Conservation (phyloP, 2,888 invertebrate species). For the Xanthia togata region DNA sequence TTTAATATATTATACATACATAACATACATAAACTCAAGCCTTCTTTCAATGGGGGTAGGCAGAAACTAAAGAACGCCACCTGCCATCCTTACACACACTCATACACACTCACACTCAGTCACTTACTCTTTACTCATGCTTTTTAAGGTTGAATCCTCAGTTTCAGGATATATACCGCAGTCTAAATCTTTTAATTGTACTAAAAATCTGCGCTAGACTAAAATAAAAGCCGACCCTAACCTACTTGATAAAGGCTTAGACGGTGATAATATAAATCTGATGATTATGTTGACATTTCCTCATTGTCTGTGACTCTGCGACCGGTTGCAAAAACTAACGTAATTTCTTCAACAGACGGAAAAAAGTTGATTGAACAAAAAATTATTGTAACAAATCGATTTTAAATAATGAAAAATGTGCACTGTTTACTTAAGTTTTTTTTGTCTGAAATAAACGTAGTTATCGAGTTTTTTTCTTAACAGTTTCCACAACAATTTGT, state of each 20-base stretch:
- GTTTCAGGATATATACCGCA: no score
- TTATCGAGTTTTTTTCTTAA: conserved; percentile 8
- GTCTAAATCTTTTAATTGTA: conserved; percentile 16
- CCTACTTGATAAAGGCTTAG: conserved; percentile 13
- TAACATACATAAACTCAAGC: no score
- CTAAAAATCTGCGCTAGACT: conserved; percentile 1
- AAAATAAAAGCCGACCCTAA: neutral
- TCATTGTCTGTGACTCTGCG: conserved; percentile 12
- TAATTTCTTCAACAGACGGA: conserved; percentile 24
- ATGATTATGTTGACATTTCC: conserved; percentile 19
- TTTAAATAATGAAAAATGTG: conserved; percentile 21
- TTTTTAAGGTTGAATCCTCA: neutral
- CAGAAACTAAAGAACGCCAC: no score
- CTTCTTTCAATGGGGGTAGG: no score
- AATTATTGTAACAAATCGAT: conserved; percentile 29
- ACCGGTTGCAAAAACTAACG: conserved; percentile 27
- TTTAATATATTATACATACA: no score
- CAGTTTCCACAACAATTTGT: conserved; percentile 9
- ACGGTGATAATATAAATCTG: conserved; percentile 12
- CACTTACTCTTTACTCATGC: no score
- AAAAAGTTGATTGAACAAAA: conserved; percentile 45
- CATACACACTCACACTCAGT: no score
- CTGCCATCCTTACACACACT: no score
- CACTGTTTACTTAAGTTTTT: conserved; percentile 34
- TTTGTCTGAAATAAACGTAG: neutral